Evolutionary conservation across 1,140 invertebrate species (phyloP), one percentile per base, ranked within the genome.

Genomic region (Lordiphosa mommai): DNA sequence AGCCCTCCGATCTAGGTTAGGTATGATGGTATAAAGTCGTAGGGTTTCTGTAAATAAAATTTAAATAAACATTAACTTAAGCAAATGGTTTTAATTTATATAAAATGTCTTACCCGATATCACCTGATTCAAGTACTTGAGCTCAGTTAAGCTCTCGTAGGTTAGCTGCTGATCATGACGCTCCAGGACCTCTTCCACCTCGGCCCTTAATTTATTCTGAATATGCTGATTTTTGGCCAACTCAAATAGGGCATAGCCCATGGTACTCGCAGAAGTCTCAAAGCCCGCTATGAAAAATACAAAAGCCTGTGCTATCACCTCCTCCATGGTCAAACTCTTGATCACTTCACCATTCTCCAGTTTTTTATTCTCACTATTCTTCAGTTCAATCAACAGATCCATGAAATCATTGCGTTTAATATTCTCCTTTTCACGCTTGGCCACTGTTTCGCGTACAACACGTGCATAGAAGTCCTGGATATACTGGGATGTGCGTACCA

Each of bases 21-120:
- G 90, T 14, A 92, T 87, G 1, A 93, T 90, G 23, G 93, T 92
- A 74, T 93, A 92, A 48, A 91, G 91, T 3, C 94, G 90, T 68
- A 94, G 82, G 2, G 93, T 92, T 91, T 94, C 93, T 80, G 9
- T 8, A 2, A 8, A 12, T 1, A n/a, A n/a, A 29, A 16, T 5
- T 0, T 0, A 0, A 1, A 2, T 33, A 10, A 23, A 29, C 1
- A 16, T 0, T 4, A 10, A n/a, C 4, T 0, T 0, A 0, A 4
- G 2, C 4, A 0, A 1, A 3, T 33, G n/a, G n/a, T n/a, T n/a
- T n/a, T n/a, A 0, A 0, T 8, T 7, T 0, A 1, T 0, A 2
- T 3, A 2, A 0, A n/a, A 0, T 5, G 50, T n/a, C 20, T 47
- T 36, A 70, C 72, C 71, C 16, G 9, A 63, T 7, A 73, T 63